Percentiles rank a stretch among this genome's conserved stretches.
Conservation (phyloP, 1,140 invertebrate genomes). For the Drosophila insularis region DNA sequence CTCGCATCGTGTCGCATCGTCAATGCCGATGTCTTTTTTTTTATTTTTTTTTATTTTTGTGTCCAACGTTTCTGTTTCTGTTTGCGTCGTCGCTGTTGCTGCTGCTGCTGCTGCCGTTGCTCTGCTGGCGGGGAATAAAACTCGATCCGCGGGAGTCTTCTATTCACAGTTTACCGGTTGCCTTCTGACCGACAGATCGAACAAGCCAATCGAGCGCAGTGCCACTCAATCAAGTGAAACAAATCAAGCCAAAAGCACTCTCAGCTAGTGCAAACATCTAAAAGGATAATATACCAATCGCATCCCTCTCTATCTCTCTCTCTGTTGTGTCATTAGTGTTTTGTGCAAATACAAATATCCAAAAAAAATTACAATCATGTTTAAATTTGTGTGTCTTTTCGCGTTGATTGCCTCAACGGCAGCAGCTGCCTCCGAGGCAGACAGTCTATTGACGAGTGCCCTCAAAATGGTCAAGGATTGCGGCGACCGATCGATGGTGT, state of each 20-base stretch:
- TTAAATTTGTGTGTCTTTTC: conserved; percentile 82
- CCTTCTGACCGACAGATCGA: conserved; percentile 82
- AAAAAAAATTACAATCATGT: conserved; percentile 83
- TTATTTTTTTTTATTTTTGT: no score
- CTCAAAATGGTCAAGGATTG: conserved; percentile 87
- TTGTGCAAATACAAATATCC: conserved; percentile 46
- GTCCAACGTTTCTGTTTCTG: no score
- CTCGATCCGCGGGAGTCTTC: conserved; percentile 82
- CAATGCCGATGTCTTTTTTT: conserved; percentile 39
- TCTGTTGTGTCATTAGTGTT: conserved; percentile 36
- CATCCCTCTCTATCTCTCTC: neutral
- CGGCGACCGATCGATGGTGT: conserved; percentile 86
- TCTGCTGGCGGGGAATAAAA: conserved; percentile 82
- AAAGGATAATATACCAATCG: conserved; percentile 27
- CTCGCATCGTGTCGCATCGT: conserved; percentile 48
- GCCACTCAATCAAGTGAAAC: conserved; percentile 66
- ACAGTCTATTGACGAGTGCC: conserved; percentile 84
- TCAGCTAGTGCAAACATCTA: conserved; percentile 43
- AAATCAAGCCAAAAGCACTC: conserved; percentile 32
- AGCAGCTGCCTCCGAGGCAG: conserved; percentile 69
- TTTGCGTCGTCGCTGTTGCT: conserved; percentile 38
- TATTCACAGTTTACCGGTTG: conserved; percentile 83
- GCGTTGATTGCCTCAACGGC: conserved; percentile 84
- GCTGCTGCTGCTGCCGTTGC: conserved; percentile 47
- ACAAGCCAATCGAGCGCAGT: conserved; percentile 77